A percentile compares a stretch with the other conserved stretches of the same genome.
These are phyloP conservation scores for Goniozus legneri DNA, from an alignment of 1,140 invertebrate species.

Conservation along the genomic window DNA sequence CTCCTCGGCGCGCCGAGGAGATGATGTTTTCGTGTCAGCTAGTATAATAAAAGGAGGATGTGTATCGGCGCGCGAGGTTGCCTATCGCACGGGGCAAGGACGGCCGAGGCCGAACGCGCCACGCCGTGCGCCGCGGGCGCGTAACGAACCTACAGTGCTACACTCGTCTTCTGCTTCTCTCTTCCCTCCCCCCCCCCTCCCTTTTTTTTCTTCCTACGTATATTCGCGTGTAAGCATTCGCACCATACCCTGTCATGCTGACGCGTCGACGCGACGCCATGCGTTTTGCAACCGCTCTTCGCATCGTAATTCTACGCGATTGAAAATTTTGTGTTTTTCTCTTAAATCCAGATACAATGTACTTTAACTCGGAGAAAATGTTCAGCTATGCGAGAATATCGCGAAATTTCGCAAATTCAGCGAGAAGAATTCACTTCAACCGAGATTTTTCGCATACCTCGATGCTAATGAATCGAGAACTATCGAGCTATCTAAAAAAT, in stretches of 20 bases:
- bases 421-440: too few species aligned
- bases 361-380: too few species aligned
- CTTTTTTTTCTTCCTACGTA: background rate
- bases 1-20: slow-evolving; percentile 23
- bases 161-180: too few species aligned
- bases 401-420: too few species aligned
- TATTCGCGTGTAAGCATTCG: background rate
- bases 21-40: slow-evolving; percentile 44
- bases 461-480: too few species aligned
- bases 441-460: too few species aligned
- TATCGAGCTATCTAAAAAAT: too few species aligned
- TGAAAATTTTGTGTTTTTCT: too few species aligned
- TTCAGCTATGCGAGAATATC: too few species aligned
- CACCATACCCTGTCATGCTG: background rate
- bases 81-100: slow-evolving; percentile 50
- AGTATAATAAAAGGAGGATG: slow-evolving; percentile 29
- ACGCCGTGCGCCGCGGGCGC: background rate
- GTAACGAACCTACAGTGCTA: background rate
- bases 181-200: background rate
- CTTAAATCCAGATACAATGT: too few species aligned
- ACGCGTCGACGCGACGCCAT: background rate
- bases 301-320: too few species aligned
- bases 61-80: slow-evolving; percentile 32
- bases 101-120: slow-evolving; percentile 45
- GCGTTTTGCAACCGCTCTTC: background rate